phyloP scores from a whole-genome alignment of 2,888 invertebrate species.

The Loripinus fragilis region DNA sequence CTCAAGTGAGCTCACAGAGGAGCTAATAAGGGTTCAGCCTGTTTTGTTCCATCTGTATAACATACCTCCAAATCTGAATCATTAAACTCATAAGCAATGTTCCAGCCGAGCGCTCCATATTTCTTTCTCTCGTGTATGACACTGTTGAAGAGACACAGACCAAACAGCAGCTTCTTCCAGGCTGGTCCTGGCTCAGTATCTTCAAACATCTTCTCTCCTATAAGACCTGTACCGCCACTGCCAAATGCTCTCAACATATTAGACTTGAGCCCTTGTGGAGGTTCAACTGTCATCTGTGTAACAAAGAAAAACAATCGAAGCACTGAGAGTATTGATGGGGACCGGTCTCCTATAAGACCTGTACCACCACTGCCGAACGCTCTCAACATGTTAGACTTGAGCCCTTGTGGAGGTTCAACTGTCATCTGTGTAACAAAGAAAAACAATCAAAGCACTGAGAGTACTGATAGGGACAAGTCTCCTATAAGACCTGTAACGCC shows the following conservation, averaged over 20 bases:
- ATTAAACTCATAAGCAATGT: constrained; percentile 83
- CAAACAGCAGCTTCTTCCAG: constrained; percentile 81
- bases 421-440: constrained; percentile 82
- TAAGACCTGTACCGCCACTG: constrained; percentile 78
- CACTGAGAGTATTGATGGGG: too few relatives aligned
- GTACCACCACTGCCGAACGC: constrained; percentile 81
- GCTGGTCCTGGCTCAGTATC: constrained; percentile 64
- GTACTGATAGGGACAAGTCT: too few relatives aligned
- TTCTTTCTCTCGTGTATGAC: constrained; percentile 83
- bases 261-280: constrained; percentile 81
- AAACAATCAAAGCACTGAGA: too few relatives aligned
- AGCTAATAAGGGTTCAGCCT: too few relatives aligned
- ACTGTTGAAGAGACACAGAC: constrained; percentile 82
- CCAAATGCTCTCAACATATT: constrained; percentile 82
- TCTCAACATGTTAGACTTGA: constrained; percentile 81
- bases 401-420: too few relatives aligned
- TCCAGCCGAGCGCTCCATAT: constrained; percentile 83
- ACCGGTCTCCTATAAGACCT: constrained; percentile 79
- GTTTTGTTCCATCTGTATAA: too few relatives aligned
- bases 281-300: constrained; percentile 82
- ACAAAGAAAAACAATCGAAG: too few relatives aligned
- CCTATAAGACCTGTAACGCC: too few relatives aligned
- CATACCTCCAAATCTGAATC: constrained; percentile 83
- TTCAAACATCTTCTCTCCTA: constrained; percentile 78
- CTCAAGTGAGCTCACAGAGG: too few relatives aligned